Base-by-base conservation (phyloP, 1,140 invertebrate species). In the Leptopilina clavipes region DNA sequence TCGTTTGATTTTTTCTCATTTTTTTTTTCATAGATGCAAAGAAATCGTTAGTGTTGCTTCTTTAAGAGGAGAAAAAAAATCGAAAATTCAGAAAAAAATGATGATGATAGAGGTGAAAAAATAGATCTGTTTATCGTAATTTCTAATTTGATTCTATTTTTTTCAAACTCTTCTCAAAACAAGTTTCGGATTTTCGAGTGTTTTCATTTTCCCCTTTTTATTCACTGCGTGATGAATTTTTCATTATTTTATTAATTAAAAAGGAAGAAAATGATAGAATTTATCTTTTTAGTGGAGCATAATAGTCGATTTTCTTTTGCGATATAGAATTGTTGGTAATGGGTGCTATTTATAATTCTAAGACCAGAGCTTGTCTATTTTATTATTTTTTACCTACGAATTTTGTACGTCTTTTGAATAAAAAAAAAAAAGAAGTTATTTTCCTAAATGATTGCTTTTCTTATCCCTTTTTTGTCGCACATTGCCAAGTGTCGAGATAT, bases 351-450 rank as follows among this genome's bases (percentile, higher is more conserved):
- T 48, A n/a, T 48, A n/a, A 3, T 48, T 48, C 44, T 48, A 11
- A 48, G 11, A n/a, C 44, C 11, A 52, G 48, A 52, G 48, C 14
- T 52, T 3, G 45, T 48, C 45, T 48, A 31, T 31, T 2, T 31
- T 31, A 17, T 17, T 17, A 17, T 52, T 52, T n/a, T 52, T 17
- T 52, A 52, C 14, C 25, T 14, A 48, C 45, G 45, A 48, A 5
- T 48, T 48, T 48, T 48, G 45, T 48, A 48, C 12, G 11, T 14
- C n/a, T 52, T 52, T 52, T 52, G 48, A 52, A 52, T 52, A 52
- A 52, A 52, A 45, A 52, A 52, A 52, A 5, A 40, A 31, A 31
- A 31, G 25, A 31, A 31, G 37, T 52, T 52, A 52, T 52, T 52
- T 52, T 52, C 48, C 14, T 52, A 17, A 6, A 17, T 9, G 8